These are phyloP conservation scores for Acrobasis consociella DNA, from an alignment of 2,888 invertebrate species.

Conservation along the genomic window DNA sequence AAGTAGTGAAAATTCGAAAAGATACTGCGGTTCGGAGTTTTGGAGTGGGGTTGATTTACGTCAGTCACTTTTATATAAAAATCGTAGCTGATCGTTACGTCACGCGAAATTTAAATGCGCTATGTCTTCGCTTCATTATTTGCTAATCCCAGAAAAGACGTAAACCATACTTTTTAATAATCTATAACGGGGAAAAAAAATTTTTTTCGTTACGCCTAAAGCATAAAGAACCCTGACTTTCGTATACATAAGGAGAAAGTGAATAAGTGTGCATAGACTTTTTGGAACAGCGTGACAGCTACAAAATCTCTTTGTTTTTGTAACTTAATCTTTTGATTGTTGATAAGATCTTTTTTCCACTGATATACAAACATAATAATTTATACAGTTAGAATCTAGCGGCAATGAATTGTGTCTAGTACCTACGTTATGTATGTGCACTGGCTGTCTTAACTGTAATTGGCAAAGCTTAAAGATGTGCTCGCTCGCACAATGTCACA, in stretches of 20 bases:
- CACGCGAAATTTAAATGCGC: too few species aligned
- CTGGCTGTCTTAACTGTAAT: conserved; percentile 22
- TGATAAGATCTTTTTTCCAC: conserved; percentile 7
- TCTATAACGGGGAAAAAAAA: too few species aligned
- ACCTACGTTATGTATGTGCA: neutral
- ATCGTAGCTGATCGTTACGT: too few species aligned
- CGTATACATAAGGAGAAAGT: neutral
- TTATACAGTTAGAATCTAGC: conserved; percentile 4
- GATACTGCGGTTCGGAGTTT: too few species aligned
- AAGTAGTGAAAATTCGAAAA: too few species aligned
- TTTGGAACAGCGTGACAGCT: neutral
- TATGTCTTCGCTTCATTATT: too few species aligned
- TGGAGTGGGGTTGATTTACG: too few species aligned
- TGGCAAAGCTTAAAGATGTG: conserved; percentile 29
- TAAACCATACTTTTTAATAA: too few species aligned
- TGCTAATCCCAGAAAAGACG: too few species aligned
- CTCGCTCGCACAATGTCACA: conserved; percentile 40
- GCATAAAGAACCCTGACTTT: too few species aligned
- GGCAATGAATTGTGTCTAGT: conserved; percentile 9
- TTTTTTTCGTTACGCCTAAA: too few species aligned
- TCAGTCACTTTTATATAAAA: too few species aligned
- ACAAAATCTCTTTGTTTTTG: neutral
- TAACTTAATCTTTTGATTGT: neutral
- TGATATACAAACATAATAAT: neutral
- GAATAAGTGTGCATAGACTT: neutral